phyloP scores from a whole-genome alignment of 2,888 invertebrate genomes.

The Hecatera dysodea region DNA sequence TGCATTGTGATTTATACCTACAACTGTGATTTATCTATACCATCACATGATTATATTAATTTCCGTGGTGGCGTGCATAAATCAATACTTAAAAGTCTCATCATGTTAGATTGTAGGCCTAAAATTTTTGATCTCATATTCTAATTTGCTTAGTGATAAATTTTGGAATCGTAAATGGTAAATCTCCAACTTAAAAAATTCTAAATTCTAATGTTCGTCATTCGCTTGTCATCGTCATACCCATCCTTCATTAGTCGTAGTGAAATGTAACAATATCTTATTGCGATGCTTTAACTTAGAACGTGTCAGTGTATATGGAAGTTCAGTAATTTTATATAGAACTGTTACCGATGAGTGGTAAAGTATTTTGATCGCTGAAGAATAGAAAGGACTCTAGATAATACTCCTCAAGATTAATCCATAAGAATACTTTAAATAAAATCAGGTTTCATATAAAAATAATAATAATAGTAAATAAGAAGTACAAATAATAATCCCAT shows the following conservation, averaged over 20 bases:
- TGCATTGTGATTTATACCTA: conserved; percentile 88
- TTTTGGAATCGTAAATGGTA: conserved; percentile 87
- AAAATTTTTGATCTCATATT: conserved; percentile 91
- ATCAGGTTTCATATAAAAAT: conserved; percentile 79
- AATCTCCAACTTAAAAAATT: conserved; percentile 87
- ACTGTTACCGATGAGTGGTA: conserved; percentile 82
- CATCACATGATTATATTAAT: conserved; percentile 85
- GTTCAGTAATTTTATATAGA: conserved; percentile 87
- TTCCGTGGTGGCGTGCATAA: conserved; percentile 87
- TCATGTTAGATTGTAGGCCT: conserved; percentile 90
- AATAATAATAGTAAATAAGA: conserved; percentile 82
- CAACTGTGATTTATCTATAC: conserved; percentile 89
- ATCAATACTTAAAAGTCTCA: conserved; percentile 89
- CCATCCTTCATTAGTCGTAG: conserved; percentile 86
- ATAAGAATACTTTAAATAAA: conserved; percentile 79
- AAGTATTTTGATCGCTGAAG: conserved; percentile 83
- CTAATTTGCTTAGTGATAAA: conserved; percentile 90
- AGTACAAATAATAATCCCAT: conserved; percentile 83
- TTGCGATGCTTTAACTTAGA: conserved; percentile 91
- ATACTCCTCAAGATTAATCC: conserved; percentile 80
- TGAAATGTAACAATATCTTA: conserved; percentile 89
- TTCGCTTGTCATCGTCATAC: conserved; percentile 82
- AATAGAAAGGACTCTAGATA: conserved; percentile 79
- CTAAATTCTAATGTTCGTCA: conserved; percentile 86
- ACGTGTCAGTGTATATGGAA: conserved; percentile 87